Base-by-base conservation (phyloP, 2,888 invertebrate genomes). In the Trilocha varians region DNA sequence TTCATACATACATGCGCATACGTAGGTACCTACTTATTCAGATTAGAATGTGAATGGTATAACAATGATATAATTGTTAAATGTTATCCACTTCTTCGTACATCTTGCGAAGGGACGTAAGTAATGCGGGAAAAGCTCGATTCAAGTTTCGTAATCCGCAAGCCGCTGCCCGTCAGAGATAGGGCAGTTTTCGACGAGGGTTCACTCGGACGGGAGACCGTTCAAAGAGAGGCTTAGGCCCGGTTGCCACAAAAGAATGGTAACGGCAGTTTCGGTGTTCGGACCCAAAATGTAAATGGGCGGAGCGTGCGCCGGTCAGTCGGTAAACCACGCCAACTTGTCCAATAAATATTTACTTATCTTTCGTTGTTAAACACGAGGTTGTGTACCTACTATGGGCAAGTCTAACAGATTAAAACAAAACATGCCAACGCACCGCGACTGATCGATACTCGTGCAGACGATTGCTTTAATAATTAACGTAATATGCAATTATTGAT, bases 341-440 rank as follows among this genome's bases (percentile, higher is more conserved):
- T 54, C 58, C 65, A 66, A 60, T 58, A 55, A 57, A 56, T 58
- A 54, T 42, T 42, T 42, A 38, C 52, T 53, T 68, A 73, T 70
- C 74, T 72, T 70, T 73, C 69, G 74, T 69, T 62, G 70, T 72
- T 70, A 66, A 64, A 65, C 57, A 58, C 60, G 55, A 53, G 65
- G 74, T 78, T 77, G 75, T 79, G 69, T 79, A 76, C 70, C 73
- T 78, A 78, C 65, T 55, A 52, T 56, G 56, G 63, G 66, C 71
- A 65, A 68, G 60, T 68, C 67, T 67, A 69, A 65, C 68, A 59
- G 62, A 69, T 70, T 68, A 61, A 55, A 67, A 68, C 68, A 65
- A 70, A 69, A 62, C 57, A 46, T 59, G 59, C 60, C 64, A 62
- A 57, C 48, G 41, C 51, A 53, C 44, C 50, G 44, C 48, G 46